Conservation (phyloP, 2,888 invertebrate species). For the Harpagoxenus sublaevis region DNA sequence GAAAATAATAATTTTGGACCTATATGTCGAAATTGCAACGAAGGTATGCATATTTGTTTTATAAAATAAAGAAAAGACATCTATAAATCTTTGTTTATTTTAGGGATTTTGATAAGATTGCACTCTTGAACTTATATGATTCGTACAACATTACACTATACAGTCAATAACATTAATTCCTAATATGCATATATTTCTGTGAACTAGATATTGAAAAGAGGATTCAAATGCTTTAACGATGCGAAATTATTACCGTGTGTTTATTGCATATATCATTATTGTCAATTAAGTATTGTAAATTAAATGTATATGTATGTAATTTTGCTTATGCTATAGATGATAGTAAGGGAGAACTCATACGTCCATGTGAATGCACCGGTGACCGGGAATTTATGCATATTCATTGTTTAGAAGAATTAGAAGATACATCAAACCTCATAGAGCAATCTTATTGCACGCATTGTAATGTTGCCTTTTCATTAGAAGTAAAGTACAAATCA, state of each 20-base stretch:
- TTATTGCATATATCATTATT: neutral
- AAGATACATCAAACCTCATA: neutral
- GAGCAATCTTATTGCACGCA: neutral
- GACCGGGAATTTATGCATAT: neutral
- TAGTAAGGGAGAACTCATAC: neutral
- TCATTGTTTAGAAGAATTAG: slow-evolving; percentile 1
- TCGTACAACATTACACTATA: neutral
- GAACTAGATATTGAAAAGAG: neutral
- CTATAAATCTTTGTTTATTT: neutral
- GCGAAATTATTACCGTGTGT: neutral
- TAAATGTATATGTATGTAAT: neutral
- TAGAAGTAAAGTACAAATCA: neutral
- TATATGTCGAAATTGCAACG: neutral
- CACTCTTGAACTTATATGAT: neutral
- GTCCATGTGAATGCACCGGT: neutral
- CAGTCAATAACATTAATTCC: no score
- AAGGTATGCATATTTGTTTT: neutral
- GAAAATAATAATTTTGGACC: neutral
- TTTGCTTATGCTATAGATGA: neutral
- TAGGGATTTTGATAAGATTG: neutral
- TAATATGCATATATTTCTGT: no score
- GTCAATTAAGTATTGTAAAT: neutral
- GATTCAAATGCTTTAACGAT: neutral
- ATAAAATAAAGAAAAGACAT: neutral
- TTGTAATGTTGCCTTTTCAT: neutral